A percentile compares a stretch with the other conserved stretches of the same genome.
phyloP scores from a whole-genome alignment of 2,888 invertebrate species.

The Platerodrilus igneus region DNA sequence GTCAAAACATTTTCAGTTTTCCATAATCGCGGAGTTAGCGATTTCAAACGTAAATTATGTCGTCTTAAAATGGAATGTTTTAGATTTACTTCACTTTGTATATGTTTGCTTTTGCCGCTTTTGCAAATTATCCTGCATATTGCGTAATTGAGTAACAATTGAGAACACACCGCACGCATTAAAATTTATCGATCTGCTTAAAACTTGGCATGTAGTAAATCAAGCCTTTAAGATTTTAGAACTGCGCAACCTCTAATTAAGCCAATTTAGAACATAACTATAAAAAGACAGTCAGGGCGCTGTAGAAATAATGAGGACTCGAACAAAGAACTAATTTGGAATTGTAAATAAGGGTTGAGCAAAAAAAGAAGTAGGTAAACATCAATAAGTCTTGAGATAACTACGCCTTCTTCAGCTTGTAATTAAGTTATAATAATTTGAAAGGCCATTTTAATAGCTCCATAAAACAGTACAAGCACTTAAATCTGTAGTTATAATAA shows the following conservation, averaged over 20 bases:
- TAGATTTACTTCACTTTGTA: no score
- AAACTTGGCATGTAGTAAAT: no score
- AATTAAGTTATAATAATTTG: conserved; percentile 48
- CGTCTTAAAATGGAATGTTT: no score
- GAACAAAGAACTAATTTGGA: conserved; percentile 23
- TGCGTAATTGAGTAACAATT: no score
- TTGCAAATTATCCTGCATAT: no score
- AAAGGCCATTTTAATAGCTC: conserved; percentile 44
- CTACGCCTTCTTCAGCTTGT: conserved; percentile 24
- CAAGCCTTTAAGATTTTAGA: no score
- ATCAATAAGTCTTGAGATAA: conserved; percentile 22
- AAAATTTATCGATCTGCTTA: conserved; percentile 6
- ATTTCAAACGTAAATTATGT: no score
- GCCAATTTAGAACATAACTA: conserved; percentile 22
- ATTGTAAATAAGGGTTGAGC: conserved; percentile 21
- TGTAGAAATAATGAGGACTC: conserved; percentile 20
- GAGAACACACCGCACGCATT: no score
- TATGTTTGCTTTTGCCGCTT: no score
- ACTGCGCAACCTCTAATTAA: conserved; percentile 22
- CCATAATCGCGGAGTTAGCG: no score
- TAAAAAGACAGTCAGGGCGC: conserved; percentile 17
- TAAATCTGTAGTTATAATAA: conserved; percentile 43
- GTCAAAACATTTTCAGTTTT: no score
- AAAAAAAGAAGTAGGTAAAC: conserved; percentile 25
- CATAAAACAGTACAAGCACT: conserved; percentile 47